Conservation (phyloP, 2,797 vertebrate genomes). For the Amphiprion clarkii region DNA sequence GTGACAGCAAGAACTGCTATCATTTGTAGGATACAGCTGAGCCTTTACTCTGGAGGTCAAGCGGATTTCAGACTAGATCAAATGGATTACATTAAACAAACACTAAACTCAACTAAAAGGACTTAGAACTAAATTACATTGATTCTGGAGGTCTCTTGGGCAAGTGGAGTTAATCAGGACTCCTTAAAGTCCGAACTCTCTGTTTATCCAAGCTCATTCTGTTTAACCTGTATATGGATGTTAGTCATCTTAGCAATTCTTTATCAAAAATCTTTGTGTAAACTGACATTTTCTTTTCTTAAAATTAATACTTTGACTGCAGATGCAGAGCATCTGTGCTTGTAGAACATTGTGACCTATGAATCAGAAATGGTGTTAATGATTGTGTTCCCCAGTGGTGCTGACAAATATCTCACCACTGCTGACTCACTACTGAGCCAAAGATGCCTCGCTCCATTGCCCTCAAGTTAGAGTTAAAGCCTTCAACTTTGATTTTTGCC, state of each 20-base stretch:
- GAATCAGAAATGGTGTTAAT: slow-evolving; percentile 61
- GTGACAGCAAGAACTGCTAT: not conserved
- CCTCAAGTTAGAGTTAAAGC: slow-evolving; percentile 20
- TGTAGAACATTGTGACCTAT: slow-evolving; percentile 37
- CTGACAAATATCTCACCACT: slow-evolving; percentile 66
- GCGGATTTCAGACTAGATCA: slow-evolving; percentile 35
- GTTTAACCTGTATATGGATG: slow-evolving; percentile 11
- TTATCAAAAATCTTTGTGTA: not conserved
- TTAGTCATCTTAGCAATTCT: not conserved
- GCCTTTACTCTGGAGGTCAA: slow-evolving; percentile 41
- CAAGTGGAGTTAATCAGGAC: slow-evolving; percentile 13
- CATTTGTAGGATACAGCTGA: slow-evolving; percentile 20
- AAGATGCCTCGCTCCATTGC: slow-evolving; percentile 39
- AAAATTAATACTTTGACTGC: slow-evolving; percentile 6
- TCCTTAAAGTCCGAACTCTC: slow-evolving; percentile 4
- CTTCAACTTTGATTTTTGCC: slow-evolving; percentile 21
- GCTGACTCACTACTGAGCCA: slow-evolving; percentile 72
- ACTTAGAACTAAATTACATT: slow-evolving; percentile 16
- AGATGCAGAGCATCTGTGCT: slow-evolving; percentile 18
- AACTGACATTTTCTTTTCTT: not conserved
- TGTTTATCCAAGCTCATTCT: not conserved
- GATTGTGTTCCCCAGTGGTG: slow-evolving; percentile 41
- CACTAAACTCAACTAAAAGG: slow-evolving; percentile 20
- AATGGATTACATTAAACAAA: slow-evolving; percentile 32
- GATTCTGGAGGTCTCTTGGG: slow-evolving; percentile 17